phyloP scores from a whole-genome alignment of 2,113 vertebrate genomes.

The Cephalopholis sonnerati region DNA sequence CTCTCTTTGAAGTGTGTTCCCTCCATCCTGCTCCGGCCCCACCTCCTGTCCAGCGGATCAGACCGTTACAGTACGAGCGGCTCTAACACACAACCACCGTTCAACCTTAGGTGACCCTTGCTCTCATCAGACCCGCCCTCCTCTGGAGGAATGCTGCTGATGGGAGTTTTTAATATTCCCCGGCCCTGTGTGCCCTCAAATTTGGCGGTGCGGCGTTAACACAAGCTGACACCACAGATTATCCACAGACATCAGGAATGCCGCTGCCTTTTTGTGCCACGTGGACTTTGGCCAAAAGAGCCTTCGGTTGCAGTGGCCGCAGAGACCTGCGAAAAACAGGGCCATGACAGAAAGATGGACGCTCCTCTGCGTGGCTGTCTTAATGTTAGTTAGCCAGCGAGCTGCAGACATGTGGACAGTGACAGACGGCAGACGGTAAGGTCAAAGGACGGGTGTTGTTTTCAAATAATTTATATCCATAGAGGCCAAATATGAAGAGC shows the following conservation, averaged over 20 bases:
- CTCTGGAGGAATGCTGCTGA: conserved; percentile 95
- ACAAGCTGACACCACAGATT: conserved; percentile 99
- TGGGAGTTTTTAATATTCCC: conserved; percentile 97
- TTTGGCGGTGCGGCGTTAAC: conserved; percentile 98
- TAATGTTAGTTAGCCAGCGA: not conserved
- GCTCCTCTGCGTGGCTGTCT: conserved; percentile 4
- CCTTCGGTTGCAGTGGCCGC: conserved; percentile 89
- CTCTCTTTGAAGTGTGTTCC: conserved; percentile 76
- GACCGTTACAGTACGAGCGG: conserved; percentile 75
- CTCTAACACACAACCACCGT: conserved; percentile 78
- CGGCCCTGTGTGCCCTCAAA: conserved; percentile 93
- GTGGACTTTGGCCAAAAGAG: conserved; percentile 94
- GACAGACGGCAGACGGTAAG: not conserved
- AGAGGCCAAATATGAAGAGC: not conserved
- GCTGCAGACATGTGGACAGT: not conserved
- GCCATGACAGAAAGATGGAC: conserved; percentile 71
- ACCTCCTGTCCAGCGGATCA: conserved; percentile 70
- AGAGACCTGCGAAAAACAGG: conserved; percentile 90
- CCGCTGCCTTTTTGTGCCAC: conserved; percentile 94
- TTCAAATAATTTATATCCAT: not conserved
- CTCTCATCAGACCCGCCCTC: conserved; percentile 82
- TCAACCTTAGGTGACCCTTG: conserved; percentile 81
- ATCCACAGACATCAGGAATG: conserved; percentile 99
- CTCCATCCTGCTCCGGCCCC: conserved; percentile 64
- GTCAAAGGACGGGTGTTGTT: not conserved